phyloP scores from a whole-genome alignment of 2,113 vertebrate species.

The Vimba vimba region DNA sequence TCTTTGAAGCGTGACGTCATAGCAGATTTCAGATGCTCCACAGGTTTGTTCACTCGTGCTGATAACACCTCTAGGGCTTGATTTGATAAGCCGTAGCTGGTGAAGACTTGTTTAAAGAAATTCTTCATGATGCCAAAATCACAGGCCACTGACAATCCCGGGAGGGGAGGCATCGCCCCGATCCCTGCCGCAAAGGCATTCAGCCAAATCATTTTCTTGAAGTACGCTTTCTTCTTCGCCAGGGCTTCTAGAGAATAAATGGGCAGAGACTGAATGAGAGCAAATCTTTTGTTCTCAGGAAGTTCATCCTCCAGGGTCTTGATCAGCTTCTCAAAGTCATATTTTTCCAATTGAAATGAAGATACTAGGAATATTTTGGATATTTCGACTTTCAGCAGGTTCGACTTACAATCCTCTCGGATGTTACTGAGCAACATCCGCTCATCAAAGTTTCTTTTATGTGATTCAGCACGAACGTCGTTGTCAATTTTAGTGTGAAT shows the following conservation, averaged over 20 bases:
- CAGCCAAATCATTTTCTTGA: constrained; percentile 27
- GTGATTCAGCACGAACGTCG: constrained; percentile 48
- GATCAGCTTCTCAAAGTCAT: constrained; percentile 57
- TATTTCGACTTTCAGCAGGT: constrained; percentile 20
- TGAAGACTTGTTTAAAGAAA: constrained; percentile 6
- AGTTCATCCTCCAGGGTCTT: constrained; percentile 50
- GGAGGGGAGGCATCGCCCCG: background rate
- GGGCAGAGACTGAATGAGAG: constrained; percentile 50
- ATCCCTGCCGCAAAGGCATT: background rate
- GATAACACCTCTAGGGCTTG: background rate
- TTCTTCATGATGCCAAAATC: constrained; percentile 11
- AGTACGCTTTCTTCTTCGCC: constrained; percentile 30
- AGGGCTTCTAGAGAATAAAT: constrained; percentile 13
- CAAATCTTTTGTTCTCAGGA: constrained; percentile 47
- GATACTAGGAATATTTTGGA: constrained; percentile 57
- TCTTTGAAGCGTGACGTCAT: constrained; percentile 17
- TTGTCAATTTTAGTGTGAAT: constrained; percentile 64
- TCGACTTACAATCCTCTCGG: constrained; percentile 49
- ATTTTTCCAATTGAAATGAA: constrained; percentile 38
- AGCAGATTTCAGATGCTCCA: background rate
- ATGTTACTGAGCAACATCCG: constrained; percentile 29
- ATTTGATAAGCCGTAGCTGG: background rate
- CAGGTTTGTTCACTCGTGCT: constrained; percentile 14
- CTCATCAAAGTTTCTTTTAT: background rate
- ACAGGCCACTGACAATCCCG: background rate